Base-by-base conservation (phyloP, 23 tunicate species). In the Styela clava region DNA sequence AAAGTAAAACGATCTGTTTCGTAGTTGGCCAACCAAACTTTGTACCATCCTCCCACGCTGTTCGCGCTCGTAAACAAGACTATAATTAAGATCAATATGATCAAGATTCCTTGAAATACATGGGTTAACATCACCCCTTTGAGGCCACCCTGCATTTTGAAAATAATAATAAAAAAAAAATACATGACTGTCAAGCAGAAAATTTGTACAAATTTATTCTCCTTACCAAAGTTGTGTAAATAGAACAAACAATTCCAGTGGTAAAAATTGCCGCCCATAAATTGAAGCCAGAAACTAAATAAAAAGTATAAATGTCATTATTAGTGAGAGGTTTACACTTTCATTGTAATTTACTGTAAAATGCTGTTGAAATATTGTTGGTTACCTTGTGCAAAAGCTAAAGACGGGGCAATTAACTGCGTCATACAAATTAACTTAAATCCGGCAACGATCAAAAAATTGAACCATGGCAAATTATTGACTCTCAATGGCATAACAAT, bases 191-290 rank as follows among this genome's bases (percentile, higher is more conserved):
- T n/a, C n/a, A n/a, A n/a, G n/a, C n/a, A n/a, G n/a, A n/a, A n/a
- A n/a, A n/a, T n/a, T n/a, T n/a, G n/a, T n/a, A n/a, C n/a, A n/a
- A n/a, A n/a, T n/a, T n/a, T n/a, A n/a, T n/a, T n/a, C n/a, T n/a
- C 16, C 87, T 86, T 69, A 86, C 97, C 79, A 91, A 62, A 27
- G 85, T 83, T 3, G 97, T 91, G 88, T 91, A 91, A 33, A 87
- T 78, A 1, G 79, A 83, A 65, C 97, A 87, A 12, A 91, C 97
- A 1, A 73, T 25, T 34, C 97, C 97, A 2, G 92, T 91, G 33
- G 83, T 72, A 25, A 83, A 24, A 61, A 91, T 81, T 2, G 97
- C 86, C 29, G 83, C 79, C 97, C 97, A 91, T 27, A 91, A 77
- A 61, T 79, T 63, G 32, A 91, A 82, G 2, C 97, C 97, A 28